A percentile compares a stretch with the other conserved stretches of the same genome.
phyloP scores from a whole-genome alignment of 2,888 invertebrate genomes.

The Aproaerema taeniolella region DNA sequence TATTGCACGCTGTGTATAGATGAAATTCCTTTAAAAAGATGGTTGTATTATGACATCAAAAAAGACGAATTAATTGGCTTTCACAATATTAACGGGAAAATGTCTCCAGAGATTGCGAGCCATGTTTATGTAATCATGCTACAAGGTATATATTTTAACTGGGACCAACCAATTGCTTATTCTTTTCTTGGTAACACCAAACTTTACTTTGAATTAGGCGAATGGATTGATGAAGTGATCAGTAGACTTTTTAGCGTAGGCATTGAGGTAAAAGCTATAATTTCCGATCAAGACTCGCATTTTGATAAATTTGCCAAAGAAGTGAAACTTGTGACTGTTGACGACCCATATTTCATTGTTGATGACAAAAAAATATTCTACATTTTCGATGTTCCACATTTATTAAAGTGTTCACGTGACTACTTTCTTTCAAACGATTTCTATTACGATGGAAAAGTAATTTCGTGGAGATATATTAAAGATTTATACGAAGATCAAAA shows the following conservation, averaged over 20 bases:
- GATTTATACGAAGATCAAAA: neutral
- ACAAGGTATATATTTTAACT: constrained; percentile 18
- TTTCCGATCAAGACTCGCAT: neutral
- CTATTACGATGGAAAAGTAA: neutral
- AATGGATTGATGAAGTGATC: constrained; percentile 21
- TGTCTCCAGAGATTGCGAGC: constrained; percentile 17
- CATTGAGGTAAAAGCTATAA: neutral
- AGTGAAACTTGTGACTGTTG: neutral
- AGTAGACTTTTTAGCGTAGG: constrained; percentile 9
- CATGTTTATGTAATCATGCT: constrained; percentile 20
- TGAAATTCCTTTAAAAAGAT: constrained; percentile 14
- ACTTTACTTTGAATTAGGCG: constrained; percentile 13
- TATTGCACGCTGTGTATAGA: constrained; percentile 14
- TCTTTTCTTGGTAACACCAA: constrained; percentile 1
- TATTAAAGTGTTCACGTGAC: constrained; percentile 4
- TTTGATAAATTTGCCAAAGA: neutral
- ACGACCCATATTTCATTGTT: neutral
- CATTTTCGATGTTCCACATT: constrained; percentile 15
- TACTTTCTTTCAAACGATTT: neutral
- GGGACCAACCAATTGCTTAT: constrained; percentile 19
- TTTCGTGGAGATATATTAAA: constrained; percentile 2
- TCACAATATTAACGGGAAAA: constrained; percentile 17
- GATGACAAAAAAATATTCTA: constrained; percentile 5
- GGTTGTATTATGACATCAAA: constrained; percentile 16
- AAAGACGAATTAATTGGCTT: constrained; percentile 21